These are phyloP conservation scores for Perithous albicinctus DNA, from an alignment of 2,888 invertebrate genomes.

Conservation along the genomic window DNA sequence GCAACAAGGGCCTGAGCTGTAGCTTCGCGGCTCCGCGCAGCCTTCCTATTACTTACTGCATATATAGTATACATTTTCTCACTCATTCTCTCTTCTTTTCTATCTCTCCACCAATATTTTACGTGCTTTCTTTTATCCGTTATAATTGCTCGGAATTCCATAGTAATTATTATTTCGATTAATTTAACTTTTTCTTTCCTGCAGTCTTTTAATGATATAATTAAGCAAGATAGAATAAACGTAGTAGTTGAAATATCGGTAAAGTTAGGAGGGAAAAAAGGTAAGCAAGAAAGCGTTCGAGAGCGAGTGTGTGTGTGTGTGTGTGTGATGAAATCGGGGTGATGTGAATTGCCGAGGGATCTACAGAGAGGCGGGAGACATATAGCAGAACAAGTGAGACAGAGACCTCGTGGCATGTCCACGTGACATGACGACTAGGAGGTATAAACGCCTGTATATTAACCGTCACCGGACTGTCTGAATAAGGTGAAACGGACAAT, in stretches of 20 bases:
- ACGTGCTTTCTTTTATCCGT: conserved; percentile 17
- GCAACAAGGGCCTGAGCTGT: conserved; percentile 59
- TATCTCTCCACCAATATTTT: conserved; percentile 6
- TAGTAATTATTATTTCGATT: conserved; percentile 3
- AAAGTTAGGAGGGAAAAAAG: background rate
- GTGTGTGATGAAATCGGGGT: conserved; percentile 3
- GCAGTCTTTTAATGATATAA: background rate
- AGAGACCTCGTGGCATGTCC: conserved; percentile 61
- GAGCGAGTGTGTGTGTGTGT: too few species aligned
- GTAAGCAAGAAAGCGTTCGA: background rate
- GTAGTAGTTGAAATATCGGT: background rate
- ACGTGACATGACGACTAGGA: conserved; percentile 55
- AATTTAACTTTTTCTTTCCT: background rate
- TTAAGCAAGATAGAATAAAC: background rate
- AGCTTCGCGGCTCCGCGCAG: conserved; percentile 27
- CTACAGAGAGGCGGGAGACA: background rate
- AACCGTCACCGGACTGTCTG: background rate
- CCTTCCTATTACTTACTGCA: conserved; percentile 38
- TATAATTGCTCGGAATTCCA: background rate
- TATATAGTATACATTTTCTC: conserved; percentile 13
- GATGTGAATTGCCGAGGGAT: conserved; percentile 1
- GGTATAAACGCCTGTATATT: background rate
- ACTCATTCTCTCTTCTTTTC: background rate
- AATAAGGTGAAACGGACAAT: background rate
- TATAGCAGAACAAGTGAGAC: conserved; percentile 7